These are phyloP conservation scores for Embiotoca jacksoni DNA, from an alignment of 2,113 vertebrate species.

Conservation along the genomic window DNA sequence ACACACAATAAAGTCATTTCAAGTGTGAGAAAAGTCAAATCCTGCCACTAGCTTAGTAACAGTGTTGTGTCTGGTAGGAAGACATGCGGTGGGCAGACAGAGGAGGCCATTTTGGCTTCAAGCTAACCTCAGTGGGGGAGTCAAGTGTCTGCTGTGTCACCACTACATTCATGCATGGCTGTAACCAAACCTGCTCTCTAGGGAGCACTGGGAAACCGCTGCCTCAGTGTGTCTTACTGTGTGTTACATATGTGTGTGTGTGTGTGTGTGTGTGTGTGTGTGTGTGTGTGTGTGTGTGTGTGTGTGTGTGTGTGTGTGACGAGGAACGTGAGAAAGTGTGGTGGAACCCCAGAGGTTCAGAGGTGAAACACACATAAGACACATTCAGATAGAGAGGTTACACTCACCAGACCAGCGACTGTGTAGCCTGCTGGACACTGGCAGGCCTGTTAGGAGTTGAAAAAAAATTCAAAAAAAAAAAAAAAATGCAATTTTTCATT, in stretches of 20 bases:
- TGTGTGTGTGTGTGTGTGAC: background rate
- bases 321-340: slow-evolving; percentile 48
- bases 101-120: slow-evolving; percentile 40
- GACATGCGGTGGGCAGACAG: slow-evolving; percentile 27
- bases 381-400: slow-evolving; percentile 26
- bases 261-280: background rate
- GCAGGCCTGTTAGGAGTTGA: slow-evolving; percentile 9
- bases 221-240: slow-evolving; percentile 21
- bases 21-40: slow-evolving; percentile 57
- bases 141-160: slow-evolving; percentile 66
- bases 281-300: slow-evolving; percentile 8
- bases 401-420: slow-evolving; percentile 41
- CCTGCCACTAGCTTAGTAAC: slow-evolving; percentile 27
- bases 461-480: background rate
- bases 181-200: slow-evolving; percentile 53
- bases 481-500: background rate
- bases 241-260: slow-evolving; percentile 8
- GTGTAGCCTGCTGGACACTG: slow-evolving; percentile 17
- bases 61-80: slow-evolving; percentile 54
- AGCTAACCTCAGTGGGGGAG: slow-evolving; percentile 46
- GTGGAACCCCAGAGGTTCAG: slow-evolving; percentile 40
- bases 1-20: slow-evolving; percentile 15
- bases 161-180: slow-evolving; percentile 44
- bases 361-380: slow-evolving; percentile 43
- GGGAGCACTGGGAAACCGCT: slow-evolving; percentile 55